A percentile compares a stretch with the other conserved stretches of the same genome.
These are phyloP conservation scores for Heliconius nattereri DNA, from an alignment of 1,140 invertebrate genomes.

Conservation along the genomic window DNA sequence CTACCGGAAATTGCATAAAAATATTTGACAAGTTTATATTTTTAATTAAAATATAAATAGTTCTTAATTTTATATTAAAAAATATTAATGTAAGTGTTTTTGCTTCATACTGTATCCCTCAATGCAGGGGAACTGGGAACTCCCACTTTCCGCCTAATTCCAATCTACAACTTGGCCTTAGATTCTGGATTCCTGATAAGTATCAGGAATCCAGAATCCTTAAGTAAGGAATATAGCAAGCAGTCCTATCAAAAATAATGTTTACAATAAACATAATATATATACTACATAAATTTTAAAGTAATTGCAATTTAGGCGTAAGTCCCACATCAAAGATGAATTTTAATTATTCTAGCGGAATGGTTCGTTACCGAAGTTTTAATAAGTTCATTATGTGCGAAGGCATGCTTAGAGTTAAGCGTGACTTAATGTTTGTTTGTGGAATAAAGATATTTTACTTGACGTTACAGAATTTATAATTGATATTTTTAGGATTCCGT, in stretches of 20 bases:
- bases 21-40: background rate
- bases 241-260: background rate
- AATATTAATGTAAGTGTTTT: too few species aligned
- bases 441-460: background rate
- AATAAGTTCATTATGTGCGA: background rate
- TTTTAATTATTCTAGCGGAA: slow-evolving; percentile 5
- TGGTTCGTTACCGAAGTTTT: background rate
- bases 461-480: too few species aligned
- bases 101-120: too few species aligned
- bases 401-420: background rate
- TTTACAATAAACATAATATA: background rate
- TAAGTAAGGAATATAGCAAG: too few species aligned
- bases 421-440: background rate
- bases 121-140: too few species aligned
- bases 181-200: too few species aligned
- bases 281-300: background rate
- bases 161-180: too few species aligned
- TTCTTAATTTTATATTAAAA: too few species aligned
- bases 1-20: background rate
- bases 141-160: too few species aligned
- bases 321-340: background rate
- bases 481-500: too few species aligned
- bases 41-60: too few species aligned
- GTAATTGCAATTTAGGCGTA: background rate
- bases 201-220: too few species aligned